Percentiles rank a stretch among this genome's conserved stretches.
phyloP scores from a whole-genome alignment of 2,113 vertebrate genomes.

The Hiodon tergisus region DNA sequence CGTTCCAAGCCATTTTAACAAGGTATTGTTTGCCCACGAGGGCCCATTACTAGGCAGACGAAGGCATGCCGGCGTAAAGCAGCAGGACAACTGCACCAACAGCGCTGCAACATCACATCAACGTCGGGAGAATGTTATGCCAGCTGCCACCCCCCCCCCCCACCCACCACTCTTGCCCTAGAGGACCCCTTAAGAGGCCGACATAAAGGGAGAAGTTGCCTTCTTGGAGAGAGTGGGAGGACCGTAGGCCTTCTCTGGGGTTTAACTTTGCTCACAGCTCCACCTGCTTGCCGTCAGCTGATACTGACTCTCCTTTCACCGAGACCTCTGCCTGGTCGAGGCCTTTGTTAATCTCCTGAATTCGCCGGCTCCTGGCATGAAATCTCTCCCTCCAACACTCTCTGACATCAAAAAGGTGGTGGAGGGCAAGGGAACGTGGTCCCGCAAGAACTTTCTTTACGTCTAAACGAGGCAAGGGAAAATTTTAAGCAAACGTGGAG shows the following conservation, averaged over 20 bases:
- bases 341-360: too few species aligned
- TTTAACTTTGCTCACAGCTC: constrained; percentile 74
- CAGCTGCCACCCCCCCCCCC: background rate
- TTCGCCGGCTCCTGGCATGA: background rate
- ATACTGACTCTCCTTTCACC: constrained; percentile 49
- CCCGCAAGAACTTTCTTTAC: too few species aligned
- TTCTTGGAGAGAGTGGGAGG: constrained; percentile 21
- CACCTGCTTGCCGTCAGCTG: constrained; percentile 67
- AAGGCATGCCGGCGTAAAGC: background rate
- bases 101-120: too few species aligned
- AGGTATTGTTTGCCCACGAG: background rate
- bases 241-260: constrained; percentile 35
- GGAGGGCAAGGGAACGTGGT: background rate
- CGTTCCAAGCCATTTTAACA: background rate
- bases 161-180: background rate
- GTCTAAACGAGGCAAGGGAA: too few species aligned
- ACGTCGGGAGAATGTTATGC: background rate
- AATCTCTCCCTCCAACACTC: background rate
- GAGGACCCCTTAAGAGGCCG: constrained; percentile 26
- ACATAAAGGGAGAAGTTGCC: background rate
- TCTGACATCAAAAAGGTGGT: background rate
- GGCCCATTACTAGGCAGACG: background rate
- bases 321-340: background rate
- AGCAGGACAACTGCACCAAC: background rate
- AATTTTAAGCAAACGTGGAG: too few species aligned